These are phyloP conservation scores for Cepaea nemoralis DNA, from an alignment of 1,140 invertebrate genomes.

Conservation along the genomic window DNA sequence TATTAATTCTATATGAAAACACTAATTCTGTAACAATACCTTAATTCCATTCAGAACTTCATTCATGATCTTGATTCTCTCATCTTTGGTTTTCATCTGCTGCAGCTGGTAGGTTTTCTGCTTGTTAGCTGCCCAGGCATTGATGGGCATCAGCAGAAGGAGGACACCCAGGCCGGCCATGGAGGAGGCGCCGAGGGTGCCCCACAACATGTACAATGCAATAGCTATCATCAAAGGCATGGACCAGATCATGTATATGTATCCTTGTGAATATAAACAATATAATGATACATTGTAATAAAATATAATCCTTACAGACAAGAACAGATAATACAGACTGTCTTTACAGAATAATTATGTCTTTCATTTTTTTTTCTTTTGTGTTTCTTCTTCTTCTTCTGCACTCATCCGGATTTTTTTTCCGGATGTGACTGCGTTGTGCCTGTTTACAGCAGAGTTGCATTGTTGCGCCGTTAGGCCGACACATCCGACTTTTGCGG, in stretches of 20 bases:
- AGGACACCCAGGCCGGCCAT: conserved; percentile 70
- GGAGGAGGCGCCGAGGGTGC: conserved; percentile 74
- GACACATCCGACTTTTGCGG: too few relatives aligned
- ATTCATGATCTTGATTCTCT: conserved; percentile 73
- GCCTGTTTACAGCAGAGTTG: too few relatives aligned
- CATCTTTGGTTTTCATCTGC: conserved; percentile 75
- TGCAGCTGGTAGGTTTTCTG: conserved; percentile 74
- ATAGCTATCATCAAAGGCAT: conserved; percentile 90
- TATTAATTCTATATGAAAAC: background rate
- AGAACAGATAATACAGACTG: too few relatives aligned
- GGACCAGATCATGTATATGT: conserved; percentile 94
- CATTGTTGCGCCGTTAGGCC: too few relatives aligned
- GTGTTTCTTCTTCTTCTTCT: too few relatives aligned
- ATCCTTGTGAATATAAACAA: conserved; percentile 11
- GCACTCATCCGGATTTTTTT: too few relatives aligned
- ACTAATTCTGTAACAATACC: conserved; percentile 72
- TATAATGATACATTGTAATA: too few relatives aligned
- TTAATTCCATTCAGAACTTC: conserved; percentile 74
- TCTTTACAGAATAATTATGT: too few relatives aligned
- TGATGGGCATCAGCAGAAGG: conserved; percentile 76
- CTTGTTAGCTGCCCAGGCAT: conserved; percentile 87
- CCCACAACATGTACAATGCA: conserved; percentile 90
- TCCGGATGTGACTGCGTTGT: too few relatives aligned
- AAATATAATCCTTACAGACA: too few relatives aligned
- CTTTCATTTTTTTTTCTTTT: too few relatives aligned